Evolutionary conservation across 2,888 invertebrate genomes (phyloP).

Genomic region (Epinotia demarniana): DNA sequence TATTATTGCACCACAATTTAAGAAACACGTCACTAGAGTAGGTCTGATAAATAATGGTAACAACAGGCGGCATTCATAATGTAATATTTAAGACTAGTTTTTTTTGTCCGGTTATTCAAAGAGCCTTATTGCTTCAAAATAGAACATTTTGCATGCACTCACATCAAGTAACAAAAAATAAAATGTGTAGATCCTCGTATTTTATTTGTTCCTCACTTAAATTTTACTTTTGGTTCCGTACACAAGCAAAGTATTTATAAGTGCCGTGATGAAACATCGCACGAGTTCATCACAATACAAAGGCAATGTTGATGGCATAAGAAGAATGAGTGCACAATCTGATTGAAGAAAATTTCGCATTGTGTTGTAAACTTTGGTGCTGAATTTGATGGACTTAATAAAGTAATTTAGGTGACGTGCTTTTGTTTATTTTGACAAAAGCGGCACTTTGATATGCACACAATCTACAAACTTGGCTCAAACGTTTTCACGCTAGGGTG

Average conservation of each 20-base stretch:
- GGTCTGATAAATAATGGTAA: no score
- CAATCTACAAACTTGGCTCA: neutral
- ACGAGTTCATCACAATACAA: slow-evolving; percentile 12
- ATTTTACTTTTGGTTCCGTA: neutral
- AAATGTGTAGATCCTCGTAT: no score
- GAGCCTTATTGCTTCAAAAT: no score
- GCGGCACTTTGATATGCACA: neutral
- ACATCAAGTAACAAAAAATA: no score
- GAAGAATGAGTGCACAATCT: neutral
- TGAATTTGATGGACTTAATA: slow-evolving; percentile 23
- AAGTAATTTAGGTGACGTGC: slow-evolving; percentile 18
- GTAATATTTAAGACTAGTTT: no score
- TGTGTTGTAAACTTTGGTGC: slow-evolving; percentile 7
- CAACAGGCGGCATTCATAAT: no score
- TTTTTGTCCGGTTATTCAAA: no score
- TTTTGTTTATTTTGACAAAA: slow-evolving; percentile 1
- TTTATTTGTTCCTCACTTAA: neutral
- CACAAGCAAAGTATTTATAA: neutral
- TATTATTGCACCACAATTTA: no score
- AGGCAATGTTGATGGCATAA: neutral
- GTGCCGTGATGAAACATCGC: slow-evolving; percentile 1
- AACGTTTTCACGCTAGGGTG: neutral
- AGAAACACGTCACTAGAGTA: no score
- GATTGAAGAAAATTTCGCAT: slow-evolving; percentile 1
- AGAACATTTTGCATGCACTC: no score